Base-by-base conservation (phyloP, 1,140 invertebrate species). In the Cheumatopsyche charites region DNA sequence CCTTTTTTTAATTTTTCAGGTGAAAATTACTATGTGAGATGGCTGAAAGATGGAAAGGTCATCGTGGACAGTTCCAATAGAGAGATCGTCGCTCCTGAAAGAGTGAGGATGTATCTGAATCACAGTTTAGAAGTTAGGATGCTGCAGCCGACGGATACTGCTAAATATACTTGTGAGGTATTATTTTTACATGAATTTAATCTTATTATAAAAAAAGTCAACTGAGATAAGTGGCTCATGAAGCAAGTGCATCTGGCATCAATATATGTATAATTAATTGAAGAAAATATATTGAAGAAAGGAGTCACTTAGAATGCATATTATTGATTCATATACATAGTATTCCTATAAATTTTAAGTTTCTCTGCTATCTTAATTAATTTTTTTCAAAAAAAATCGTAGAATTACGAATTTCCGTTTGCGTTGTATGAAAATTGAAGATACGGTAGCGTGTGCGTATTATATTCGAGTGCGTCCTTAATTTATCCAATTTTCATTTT, bases 131-230 rank as follows among this genome's bases (percentile, higher is more conserved):
- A 91, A 81, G 85, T 93, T 12, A 80, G 85, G 0, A 78, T 84
- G 19, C 81, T 92, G 0, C 81, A 86, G 52, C 82, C 87, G 0
- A 80, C 82, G 12, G 91, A 94, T 76, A 89, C 88, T 0, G 91
- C 90, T 0, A 86, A 91, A 68, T 94, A 93, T 77, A 88, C 87
- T 49, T 94, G 91, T 74, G 90, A 83, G 79, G 82, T 83, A 74
- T 75, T 36, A 36, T 36, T 71, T 72, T 15, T 26, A 13, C 21
- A 26, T 61, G 12, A 61, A 49, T 21, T 71, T 63, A 19, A 23
- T 65, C 45, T 55, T 17, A 12, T 9, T 55, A 12, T 55, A 55
- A 17, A 13, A 15, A 49, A 49, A 49, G 13, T 49, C 29, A n/a
- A n/a, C n/a, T n/a, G n/a, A n/a, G n/a, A n/a, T n/a, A n/a, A n/a